phyloP scores from a whole-genome alignment of 2,113 vertebrate species.

The Spilogale gracilis region DNA sequence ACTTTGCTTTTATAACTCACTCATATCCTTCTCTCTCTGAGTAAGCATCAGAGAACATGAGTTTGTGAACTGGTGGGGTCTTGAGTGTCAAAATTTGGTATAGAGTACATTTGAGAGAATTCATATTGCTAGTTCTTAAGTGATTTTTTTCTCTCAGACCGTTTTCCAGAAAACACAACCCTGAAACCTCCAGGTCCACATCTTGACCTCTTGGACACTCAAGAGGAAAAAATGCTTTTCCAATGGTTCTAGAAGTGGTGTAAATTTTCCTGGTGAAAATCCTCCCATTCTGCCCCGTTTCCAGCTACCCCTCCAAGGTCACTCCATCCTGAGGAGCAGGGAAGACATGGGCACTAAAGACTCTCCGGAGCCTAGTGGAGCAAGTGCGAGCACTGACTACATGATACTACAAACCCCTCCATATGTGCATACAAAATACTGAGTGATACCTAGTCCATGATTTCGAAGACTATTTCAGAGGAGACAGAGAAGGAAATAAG shows the following conservation, averaged over 20 bases:
- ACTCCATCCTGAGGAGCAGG: neutral
- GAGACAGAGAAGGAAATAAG: neutral
- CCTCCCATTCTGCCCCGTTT: neutral
- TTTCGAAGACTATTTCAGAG: neutral
- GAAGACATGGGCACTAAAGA: neutral
- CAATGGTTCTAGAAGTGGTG: neutral
- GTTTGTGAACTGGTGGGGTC: neutral
- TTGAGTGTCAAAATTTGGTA: neutral
- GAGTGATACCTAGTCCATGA: neutral
- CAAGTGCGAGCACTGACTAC: neutral
- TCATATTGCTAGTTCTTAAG: neutral
- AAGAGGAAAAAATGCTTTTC: neutral
- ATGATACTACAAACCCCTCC: neutral
- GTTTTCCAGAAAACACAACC: constrained; percentile 23
- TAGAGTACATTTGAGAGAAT: neutral
- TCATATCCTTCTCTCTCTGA: neutral
- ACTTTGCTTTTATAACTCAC: neutral
- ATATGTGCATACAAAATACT: neutral
- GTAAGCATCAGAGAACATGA: neutral
- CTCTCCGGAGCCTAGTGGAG: neutral
- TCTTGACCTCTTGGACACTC: neutral
- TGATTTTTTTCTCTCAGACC: neutral
- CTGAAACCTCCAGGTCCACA: neutral
- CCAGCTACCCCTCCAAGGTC: neutral
- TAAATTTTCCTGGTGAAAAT: neutral